Evolutionary conservation across 2,888 invertebrate genomes (phyloP).

Genomic region (Papilio gigon): DNA sequence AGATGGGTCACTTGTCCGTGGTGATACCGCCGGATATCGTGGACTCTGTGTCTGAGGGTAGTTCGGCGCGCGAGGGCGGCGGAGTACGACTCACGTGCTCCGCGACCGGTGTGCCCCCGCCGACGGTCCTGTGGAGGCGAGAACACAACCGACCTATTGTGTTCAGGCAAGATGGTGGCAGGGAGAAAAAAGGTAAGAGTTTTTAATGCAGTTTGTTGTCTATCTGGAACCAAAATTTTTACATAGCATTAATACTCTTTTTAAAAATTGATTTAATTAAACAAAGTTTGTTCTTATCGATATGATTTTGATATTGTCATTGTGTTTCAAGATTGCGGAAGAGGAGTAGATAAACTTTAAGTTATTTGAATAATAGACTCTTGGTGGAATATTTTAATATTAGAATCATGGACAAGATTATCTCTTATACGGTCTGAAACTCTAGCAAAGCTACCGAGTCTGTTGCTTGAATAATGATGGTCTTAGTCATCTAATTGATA

Average conservation of each 20-base stretch:
- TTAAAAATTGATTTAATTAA: too few species aligned
- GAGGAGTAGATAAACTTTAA: neutral
- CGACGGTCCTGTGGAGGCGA: slow-evolving; percentile 90
- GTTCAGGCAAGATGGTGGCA: slow-evolving; percentile 86
- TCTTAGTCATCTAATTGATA: neutral
- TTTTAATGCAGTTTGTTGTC: slow-evolving; percentile 30
- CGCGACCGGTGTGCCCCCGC: slow-evolving; percentile 91
- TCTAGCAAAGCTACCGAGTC: neutral
- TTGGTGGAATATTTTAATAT: neutral
- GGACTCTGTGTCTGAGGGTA: slow-evolving; percentile 88
- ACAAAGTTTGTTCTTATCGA: neutral
- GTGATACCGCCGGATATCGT: slow-evolving; percentile 94
- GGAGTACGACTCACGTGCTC: slow-evolving; percentile 88
- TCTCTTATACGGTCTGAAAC: neutral
- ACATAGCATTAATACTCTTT: too few species aligned
- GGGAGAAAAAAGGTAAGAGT: slow-evolving; percentile 87
- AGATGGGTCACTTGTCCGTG: slow-evolving; percentile 94
- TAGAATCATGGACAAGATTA: neutral
- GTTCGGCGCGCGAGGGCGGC: slow-evolving; percentile 91
- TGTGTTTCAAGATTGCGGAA: too few species aligned
- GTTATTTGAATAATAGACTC: neutral
- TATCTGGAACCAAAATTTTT: too few species aligned
- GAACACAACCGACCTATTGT: slow-evolving; percentile 90
- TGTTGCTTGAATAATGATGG: neutral
- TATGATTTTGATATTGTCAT: too few species aligned